Conservation (phyloP, 2,888 invertebrate genomes). For the Brenthis daphne region DNA sequence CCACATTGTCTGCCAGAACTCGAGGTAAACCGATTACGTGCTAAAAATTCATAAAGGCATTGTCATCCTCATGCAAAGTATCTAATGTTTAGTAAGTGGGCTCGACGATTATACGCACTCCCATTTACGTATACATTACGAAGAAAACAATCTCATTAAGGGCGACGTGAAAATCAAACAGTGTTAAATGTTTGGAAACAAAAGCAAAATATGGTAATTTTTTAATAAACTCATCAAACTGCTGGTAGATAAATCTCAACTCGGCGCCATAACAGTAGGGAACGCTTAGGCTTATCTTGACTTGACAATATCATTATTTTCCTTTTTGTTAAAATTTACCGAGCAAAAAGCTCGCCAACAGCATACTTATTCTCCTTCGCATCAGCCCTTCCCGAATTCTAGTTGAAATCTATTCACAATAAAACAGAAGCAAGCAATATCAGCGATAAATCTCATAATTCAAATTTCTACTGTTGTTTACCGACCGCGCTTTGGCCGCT, state of each 20-base stretch:
- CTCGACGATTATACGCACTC: conserved; percentile 50
- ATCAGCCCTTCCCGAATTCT: conserved; percentile 11
- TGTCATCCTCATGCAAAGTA: conserved; percentile 59
- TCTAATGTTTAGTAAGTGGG: conserved; percentile 62
- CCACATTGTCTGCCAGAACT: conserved; percentile 65
- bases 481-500: conserved; percentile 64
- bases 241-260: conserved; percentile 59
- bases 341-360: conserved; percentile 66
- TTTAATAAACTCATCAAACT: conserved; percentile 58
- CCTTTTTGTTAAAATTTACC: conserved; percentile 73
- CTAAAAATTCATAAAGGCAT: conserved; percentile 75
- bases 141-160: conserved; percentile 26
- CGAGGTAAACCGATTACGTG: conserved; percentile 73
- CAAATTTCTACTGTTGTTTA: conserved; percentile 72
- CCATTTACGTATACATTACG: conserved; percentile 41
- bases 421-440: conserved; percentile 67
- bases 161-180: conserved; percentile 22
- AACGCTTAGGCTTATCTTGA: conserved; percentile 71
- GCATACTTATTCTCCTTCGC: conserved; percentile 75
- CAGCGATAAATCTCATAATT: conserved; percentile 76
- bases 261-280: conserved; percentile 70
- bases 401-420: conserved; percentile 62
- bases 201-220: conserved; percentile 39
- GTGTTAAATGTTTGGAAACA: conserved; percentile 41
- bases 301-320: conserved; percentile 79